Evolutionary conservation across 2,113 vertebrate genomes (phyloP).

Genomic region (Phalacrocorax carbo): DNA sequence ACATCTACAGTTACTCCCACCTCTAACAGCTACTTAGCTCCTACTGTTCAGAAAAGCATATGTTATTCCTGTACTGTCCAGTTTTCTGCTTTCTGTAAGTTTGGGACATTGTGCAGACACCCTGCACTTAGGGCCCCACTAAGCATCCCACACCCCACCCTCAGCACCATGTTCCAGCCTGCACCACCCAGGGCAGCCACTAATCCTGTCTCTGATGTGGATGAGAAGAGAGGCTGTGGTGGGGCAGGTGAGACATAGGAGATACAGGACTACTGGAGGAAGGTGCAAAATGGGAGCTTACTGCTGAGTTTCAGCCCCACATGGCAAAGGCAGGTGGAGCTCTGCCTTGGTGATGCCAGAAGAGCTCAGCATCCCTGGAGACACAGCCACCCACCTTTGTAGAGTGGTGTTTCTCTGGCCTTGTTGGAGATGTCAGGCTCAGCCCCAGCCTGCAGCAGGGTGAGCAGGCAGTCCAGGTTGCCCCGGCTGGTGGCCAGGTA

Average conservation of each 20-base stretch:
- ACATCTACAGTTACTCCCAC: background rate
- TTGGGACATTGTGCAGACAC: background rate
- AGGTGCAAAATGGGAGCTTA: background rate
- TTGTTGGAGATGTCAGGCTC: constrained; percentile 84
- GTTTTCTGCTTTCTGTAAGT: background rate
- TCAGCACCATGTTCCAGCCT: background rate
- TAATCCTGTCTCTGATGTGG: background rate
- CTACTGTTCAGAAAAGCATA: background rate
- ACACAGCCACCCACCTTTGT: constrained; percentile 79
- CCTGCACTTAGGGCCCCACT: background rate
- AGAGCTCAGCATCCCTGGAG: background rate
- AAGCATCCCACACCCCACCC: background rate
- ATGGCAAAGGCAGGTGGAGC: background rate
- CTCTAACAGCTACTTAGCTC: background rate
- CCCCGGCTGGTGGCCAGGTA: constrained; percentile 77
- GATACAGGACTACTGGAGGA: background rate
- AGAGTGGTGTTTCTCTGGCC: constrained; percentile 86
- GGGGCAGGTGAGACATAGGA: background rate
- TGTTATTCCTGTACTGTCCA: background rate
- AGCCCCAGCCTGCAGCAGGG: constrained; percentile 83
- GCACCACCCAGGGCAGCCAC: background rate
- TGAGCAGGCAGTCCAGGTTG: constrained; percentile 73
- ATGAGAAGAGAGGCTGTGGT: background rate
- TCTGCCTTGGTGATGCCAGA: background rate
- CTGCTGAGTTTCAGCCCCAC: background rate